Conservation (phyloP, 2,797 vertebrate species). For the Cheirogaleus major region DNA sequence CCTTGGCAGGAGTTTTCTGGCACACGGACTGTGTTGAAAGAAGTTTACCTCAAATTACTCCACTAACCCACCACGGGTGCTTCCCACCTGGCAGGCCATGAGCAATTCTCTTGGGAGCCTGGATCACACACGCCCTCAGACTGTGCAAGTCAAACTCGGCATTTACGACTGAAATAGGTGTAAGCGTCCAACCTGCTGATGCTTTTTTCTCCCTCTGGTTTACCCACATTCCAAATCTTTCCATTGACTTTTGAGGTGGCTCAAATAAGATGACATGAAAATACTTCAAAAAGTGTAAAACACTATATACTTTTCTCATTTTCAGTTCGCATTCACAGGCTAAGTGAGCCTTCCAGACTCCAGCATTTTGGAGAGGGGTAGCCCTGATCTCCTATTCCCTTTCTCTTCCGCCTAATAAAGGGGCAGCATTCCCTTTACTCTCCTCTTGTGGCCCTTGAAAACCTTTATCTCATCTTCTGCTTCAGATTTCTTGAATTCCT, state of each 20-base stretch:
- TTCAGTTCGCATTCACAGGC: background rate
- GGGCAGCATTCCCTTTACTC: background rate
- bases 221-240: background rate
- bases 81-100: background rate
- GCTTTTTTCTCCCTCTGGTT: background rate
- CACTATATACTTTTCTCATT: background rate
- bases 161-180: fast-evolving
- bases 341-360: background rate
- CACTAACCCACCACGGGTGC: background rate
- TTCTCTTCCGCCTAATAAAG: background rate
- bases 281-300: background rate
- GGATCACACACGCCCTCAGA: background rate
- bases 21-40: background rate
- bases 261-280: background rate
- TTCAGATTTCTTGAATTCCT: conserved; percentile 27
- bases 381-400: background rate
- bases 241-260: background rate
- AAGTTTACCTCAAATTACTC: background rate
- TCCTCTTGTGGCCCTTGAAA: background rate
- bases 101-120: background rate
- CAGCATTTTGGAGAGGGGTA: background rate
- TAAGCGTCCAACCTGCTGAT: too few relatives aligned
- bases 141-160: background rate
- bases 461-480: background rate
- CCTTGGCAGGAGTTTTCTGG: background rate